Base-by-base conservation (phyloP, 2,113 vertebrate species). In the Tringa solitaria region DNA sequence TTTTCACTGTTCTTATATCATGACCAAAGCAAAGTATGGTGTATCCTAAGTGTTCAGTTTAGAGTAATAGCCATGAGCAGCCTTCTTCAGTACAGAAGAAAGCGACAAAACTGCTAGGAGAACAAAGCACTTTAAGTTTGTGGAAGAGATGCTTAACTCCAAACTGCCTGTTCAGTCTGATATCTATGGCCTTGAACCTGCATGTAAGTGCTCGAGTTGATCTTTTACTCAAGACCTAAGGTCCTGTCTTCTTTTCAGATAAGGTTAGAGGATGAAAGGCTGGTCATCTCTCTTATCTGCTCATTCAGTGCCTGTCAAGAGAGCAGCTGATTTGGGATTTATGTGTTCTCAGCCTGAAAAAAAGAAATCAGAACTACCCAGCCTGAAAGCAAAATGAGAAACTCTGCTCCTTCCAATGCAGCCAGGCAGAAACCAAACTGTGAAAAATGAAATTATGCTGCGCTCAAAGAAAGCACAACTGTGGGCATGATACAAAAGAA, bases 41-140 rank as follows among this genome's bases (percentile, higher is more conserved):
- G 9, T 41, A 30, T 18, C 30, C 19, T 18, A 46, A 69, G 28
- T 28, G 57, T 9, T 4, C 5, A 14, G 24, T 7, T 74, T 18
- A 30, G 12, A 70, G 27, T 14, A 39, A 63, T 30, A 69, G 41
- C 18, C 8, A 3, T 1, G 11, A 60, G 30, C 10, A 74, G 17
- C 24, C 35, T 28, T 24, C 41, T 17, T n/a, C 23, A 8, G 11
- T 45, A n/a, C 13, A 61, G 32, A 39, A n/a, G 5, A 12, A 39
- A 23, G 3, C 0, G 0, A 64, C 15, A 39, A 32, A 76, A 64
- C 22, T 3, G 3, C 50, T 28, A 11, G 8, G n/a, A 57, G 43
- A 86, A 53, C 7, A 21, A 65, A 59, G 15, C 12, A 43, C 11
- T 48, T 35, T 0, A 51, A 6, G 15, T 8, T 24, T 37, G 32